Base-by-base conservation (phyloP, 2,888 invertebrate genomes). In the Apocheima hispidaria region DNA sequence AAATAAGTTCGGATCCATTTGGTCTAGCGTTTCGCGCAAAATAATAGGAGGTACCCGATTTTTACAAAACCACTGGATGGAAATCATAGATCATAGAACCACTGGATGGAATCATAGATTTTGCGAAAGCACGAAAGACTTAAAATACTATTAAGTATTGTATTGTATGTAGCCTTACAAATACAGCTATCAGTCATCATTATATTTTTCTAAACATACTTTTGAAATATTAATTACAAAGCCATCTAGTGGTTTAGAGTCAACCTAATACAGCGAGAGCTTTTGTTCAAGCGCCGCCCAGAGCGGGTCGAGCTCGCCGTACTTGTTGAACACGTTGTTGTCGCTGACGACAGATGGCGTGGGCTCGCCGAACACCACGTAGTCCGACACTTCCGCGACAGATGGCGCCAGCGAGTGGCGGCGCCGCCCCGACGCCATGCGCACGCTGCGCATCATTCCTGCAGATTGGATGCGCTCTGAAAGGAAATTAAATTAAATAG, bases 211-310 rank as follows among this genome's bases (percentile, higher is more conserved):
- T 9, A 9, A 16, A 7, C 1, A 12, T 6, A 14, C n/a, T 18
- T 18, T 0, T 38, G 1, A 6, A n/a, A 14, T 14, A 7, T 20
- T 33, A 10, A n/a, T 33, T 36, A 52, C n/a, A 57, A 36, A 56
- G 61, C 48, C 59, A 64, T 63, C 65, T 66, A 53, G 14, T n/a
- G 26, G 18, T 36, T 20, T 40, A 10, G 12, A 2, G n/a, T 14
- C 23, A 36, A 50, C 23, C 18, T 38, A 36, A 40, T 77, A 83
- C 2, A 82, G 59, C 76, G 83, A 75, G 0, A 91, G 70, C 66
- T 89, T 90, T 43, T 80, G 78, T 50, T 88, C 90, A 16, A 92
- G 67, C 1, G 84, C 88, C 0, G 88, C 88, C 91, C 91, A 92
- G 1, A 68, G 58, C 0, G 90, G 90, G 60, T 86, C 84, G 0